Evolutionary conservation across 2,888 invertebrate genomes (phyloP), one percentile per base, ranked within the genome.

Genomic region (Hypena proboscidalis): DNA sequence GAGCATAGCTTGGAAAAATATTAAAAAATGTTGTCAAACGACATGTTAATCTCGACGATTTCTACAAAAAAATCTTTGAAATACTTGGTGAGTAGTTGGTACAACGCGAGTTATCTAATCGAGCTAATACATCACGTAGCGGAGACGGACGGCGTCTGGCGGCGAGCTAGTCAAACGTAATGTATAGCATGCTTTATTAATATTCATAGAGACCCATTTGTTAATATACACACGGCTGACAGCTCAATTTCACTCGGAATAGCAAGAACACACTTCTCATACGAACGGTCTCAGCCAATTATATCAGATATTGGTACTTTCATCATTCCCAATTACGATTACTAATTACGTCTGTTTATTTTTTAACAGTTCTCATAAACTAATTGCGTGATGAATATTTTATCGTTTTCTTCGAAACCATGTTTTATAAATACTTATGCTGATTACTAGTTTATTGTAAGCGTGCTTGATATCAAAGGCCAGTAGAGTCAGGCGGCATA

Each of bases 201-300:
- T 89, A 89, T 89, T 87, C 89, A 89, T 89, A 80, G 83, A 53
- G 45, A 64, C 71, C 79, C 81, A 87, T 89, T 88, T 85, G 80
- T 88, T 88, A 86, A 85, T 86, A 83, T 71, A 79, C 76, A 77
- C 77, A 73, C 69, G 66, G 70, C 74, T 80, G 89, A 89, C 89
- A 89, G 85, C 82, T 89, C 84, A 87, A 88, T 89, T 84, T 85
- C 74, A 83, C 72, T 69, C 57, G 76, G 77, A 57, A 62, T 79
- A 70, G 71, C 64, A 67, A 67, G 58, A 69, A 65, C 60, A 67
- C 47, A 59, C 61, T 70, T 68, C 71, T 69, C 63, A 70, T 70
- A 67, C 64, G 57, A 64, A 57, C 33, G 60, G 58, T 46, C 45
- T 31, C 65, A 62, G 54, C 64, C 69, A 74, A 77, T 78, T 77